phyloP scores from a whole-genome alignment of 2,113 vertebrate genomes.

The Heliornis fulica region DNA sequence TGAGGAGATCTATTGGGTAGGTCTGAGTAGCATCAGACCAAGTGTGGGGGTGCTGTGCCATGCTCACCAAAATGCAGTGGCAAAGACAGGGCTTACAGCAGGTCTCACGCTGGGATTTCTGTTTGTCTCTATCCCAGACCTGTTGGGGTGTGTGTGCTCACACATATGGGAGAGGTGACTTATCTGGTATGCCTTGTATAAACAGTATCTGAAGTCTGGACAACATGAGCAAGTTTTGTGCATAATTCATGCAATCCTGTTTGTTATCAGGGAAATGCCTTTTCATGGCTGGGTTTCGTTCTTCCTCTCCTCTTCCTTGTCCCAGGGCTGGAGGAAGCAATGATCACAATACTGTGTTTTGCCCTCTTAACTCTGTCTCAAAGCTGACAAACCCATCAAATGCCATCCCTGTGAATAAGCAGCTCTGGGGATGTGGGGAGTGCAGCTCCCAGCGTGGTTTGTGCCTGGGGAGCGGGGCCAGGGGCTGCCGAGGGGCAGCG shows the following conservation, averaged over 20 bases:
- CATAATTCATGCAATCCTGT: slow-evolving; percentile 34
- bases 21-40: no score
- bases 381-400: background rate
- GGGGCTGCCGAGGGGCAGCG: background rate
- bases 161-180: background rate
- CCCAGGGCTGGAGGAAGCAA: slow-evolving; percentile 64
- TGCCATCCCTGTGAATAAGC: background rate
- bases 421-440: background rate
- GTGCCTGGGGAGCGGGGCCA: rapidly evolving
- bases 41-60: background rate
- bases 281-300: slow-evolving; percentile 51
- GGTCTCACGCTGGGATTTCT: background rate
- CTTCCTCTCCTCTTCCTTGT: slow-evolving; percentile 63
- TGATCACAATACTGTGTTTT: slow-evolving; percentile 62
- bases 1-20: background rate
- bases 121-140: background rate
- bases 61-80: background rate
- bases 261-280: slow-evolving; percentile 75
- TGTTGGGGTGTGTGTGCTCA: background rate
- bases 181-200: background rate
- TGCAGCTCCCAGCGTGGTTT: rapidly evolving
- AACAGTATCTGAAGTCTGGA: slow-evolving; percentile 41
- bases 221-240: slow-evolving; percentile 3
- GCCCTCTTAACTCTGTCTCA: slow-evolving; percentile 60
- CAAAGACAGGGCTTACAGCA: background rate